These are phyloP conservation scores for Cephus rjabovi DNA, from an alignment of 2,888 invertebrate genomes.

Conservation along the genomic window DNA sequence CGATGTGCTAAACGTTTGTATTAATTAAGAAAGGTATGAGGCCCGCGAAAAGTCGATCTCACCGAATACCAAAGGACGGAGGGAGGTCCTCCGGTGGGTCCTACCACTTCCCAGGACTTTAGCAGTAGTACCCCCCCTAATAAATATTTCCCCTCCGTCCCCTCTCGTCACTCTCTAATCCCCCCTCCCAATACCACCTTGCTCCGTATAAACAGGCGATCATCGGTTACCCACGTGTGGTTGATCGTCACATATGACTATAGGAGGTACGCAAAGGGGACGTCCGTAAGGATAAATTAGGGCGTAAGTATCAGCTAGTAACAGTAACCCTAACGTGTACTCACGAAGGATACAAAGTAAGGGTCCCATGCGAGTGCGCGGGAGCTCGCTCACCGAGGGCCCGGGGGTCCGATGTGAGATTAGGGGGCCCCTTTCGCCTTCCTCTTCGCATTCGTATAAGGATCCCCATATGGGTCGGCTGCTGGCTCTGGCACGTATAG, in stretches of 20 bases:
- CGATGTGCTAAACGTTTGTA: constrained; percentile 31
- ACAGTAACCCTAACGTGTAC: neutral
- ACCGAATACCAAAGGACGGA: neutral
- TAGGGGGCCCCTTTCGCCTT: constrained; percentile 40
- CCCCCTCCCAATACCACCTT: neutral
- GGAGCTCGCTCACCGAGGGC: constrained; percentile 28
- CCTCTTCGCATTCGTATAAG: neutral
- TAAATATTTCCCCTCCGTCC: too few relatives aligned
- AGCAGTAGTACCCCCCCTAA: neutral
- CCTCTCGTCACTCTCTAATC: neutral
- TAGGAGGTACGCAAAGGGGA: neutral
- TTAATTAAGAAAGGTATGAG: constrained; percentile 34
- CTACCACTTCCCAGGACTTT: neutral
- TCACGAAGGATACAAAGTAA: neutral
- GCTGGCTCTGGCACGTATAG: neutral
- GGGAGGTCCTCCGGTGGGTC: neutral
- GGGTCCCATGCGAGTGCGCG: constrained; percentile 5
- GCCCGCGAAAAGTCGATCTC: neutral
- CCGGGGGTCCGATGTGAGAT: constrained; percentile 57
- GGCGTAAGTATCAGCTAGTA: neutral
- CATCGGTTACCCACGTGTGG: neutral
- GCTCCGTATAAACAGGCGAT: neutral
- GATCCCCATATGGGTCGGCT: neutral
- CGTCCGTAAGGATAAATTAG: neutral
- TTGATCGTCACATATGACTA: neutral